A percentile compares a stretch with the other conserved stretches of the same genome.
Evolutionary conservation across 1,140 invertebrate species (phyloP).

Genomic region (Octopus bimaculoides): DNA sequence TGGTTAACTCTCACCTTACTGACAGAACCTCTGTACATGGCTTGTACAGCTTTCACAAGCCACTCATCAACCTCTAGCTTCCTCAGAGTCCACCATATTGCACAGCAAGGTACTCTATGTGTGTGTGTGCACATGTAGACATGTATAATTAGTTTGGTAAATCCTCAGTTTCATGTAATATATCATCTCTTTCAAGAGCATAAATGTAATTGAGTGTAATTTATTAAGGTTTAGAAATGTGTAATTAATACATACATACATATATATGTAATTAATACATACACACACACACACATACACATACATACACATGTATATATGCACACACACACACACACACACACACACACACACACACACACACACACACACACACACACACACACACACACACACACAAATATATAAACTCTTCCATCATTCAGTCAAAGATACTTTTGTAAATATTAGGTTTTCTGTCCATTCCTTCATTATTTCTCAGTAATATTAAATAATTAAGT

Average conservation of each 20-base stretch:
- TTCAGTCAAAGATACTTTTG: too few species aligned
- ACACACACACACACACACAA: conserved; percentile 18
- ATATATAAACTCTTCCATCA: background rate
- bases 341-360: conserved; percentile 18
- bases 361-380: conserved; percentile 17
- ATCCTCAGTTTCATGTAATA: too few species aligned
- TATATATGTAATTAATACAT: background rate
- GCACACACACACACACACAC: background rate
- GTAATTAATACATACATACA: background rate
- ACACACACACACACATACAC: background rate
- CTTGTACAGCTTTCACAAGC: too few species aligned
- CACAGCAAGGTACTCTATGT: too few species aligned
- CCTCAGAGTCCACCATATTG: too few species aligned
- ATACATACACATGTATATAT: background rate
- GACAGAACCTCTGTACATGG: too few species aligned
- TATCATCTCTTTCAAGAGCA: background rate
- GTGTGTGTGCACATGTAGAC: background rate
- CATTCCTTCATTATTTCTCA: too few species aligned
- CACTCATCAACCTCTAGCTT: too few species aligned
- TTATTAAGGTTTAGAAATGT: too few species aligned
- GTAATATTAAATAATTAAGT: too few species aligned
- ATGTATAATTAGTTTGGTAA: background rate
- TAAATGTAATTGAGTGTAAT: background rate
- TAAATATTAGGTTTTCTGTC: too few species aligned
- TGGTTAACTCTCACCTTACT: too few species aligned